Base-by-base conservation (phyloP, 2,113 vertebrate species). In the Oenanthe oenanthe region DNA sequence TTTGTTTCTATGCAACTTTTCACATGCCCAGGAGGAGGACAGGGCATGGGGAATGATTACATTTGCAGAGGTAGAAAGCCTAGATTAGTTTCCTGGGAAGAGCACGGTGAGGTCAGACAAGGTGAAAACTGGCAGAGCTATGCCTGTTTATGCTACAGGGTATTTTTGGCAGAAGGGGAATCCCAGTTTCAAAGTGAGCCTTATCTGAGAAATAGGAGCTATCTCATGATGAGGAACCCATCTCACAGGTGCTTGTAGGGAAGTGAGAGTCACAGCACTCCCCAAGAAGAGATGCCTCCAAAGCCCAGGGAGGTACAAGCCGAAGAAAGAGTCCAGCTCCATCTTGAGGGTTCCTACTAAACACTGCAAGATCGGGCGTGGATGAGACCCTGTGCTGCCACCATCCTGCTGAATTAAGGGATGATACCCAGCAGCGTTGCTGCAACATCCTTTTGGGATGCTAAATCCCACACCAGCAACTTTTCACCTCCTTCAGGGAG, bases 321-420 rank as follows among this genome's bases (percentile, higher is more conserved):
- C 42, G 11, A 24, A 62, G 32, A 38, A 9, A 1, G 7, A 17
- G 25, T 4, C 47, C 36, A 2, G 4, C 70, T 88, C 45, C 38
- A 40, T 26, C 56, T 10, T 36, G 48, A 60, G 48, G 21, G 11
- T 9, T 90, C 56, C 40, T 25, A 57, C 32, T 13, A n/a, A 66
- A 51, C 12, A 19, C 17, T 2, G 8, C 20, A 6, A 47, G 5
- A 60, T 5, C 0, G 0, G 62, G 17, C 2, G 2, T 0, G 3
- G 66, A 68, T 28, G 17, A 32, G 13, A 65, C 29, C 47, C 67
- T 34, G 54, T 4, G 6, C 51, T 43, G 67, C 32, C 63, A 38
- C 47, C 43, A 6, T n/a, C 6, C 0, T 0, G 0, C 9, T 12
- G 42, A 11, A 4, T 48, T 29, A 38, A n/a, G 34, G 56, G 24